Conservation (phyloP, 2,888 invertebrate genomes). For the Galeruca laticollis region DNA sequence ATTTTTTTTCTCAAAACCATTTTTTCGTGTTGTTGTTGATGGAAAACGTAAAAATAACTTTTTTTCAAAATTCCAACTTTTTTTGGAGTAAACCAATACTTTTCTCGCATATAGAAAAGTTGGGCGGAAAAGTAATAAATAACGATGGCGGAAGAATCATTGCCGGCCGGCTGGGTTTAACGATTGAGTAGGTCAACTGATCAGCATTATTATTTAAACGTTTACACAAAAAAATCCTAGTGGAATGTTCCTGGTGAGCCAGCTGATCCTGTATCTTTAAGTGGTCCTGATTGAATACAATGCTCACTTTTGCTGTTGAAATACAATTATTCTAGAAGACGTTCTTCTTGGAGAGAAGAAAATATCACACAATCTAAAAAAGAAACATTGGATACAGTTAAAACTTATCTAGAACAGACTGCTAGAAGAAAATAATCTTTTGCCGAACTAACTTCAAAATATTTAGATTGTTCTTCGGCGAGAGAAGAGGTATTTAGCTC, state of each 20-base stretch:
- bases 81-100: too few relatives aligned
- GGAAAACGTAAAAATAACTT: too few relatives aligned
- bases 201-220: conserved; percentile 95
- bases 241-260: conserved; percentile 95
- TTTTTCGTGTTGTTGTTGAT: too few relatives aligned
- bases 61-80: too few relatives aligned
- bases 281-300: conserved; percentile 80
- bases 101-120: too few relatives aligned
- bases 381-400: conserved; percentile 88
- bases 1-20: too few relatives aligned
- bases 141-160: conserved; percentile 68
- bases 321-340: conserved; percentile 90
- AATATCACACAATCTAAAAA: conserved; percentile 91
- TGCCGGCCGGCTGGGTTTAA: conserved; percentile 95
- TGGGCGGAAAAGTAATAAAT: too few relatives aligned
- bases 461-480: conserved; percentile 98
- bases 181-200: conserved; percentile 86
- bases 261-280: conserved; percentile 74
- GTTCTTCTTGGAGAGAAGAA: conserved; percentile 96
- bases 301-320: conserved; percentile 96
- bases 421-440: conserved; percentile 84
- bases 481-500: conserved; percentile 93
- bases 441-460: conserved; percentile 88
- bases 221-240: conserved; percentile 96
- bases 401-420: conserved; percentile 87